Percentiles rank a stretch among this genome's conserved stretches.
Evolutionary conservation across 2,797 vertebrate species (phyloP).

Genomic region (Echeneis naucrates): DNA sequence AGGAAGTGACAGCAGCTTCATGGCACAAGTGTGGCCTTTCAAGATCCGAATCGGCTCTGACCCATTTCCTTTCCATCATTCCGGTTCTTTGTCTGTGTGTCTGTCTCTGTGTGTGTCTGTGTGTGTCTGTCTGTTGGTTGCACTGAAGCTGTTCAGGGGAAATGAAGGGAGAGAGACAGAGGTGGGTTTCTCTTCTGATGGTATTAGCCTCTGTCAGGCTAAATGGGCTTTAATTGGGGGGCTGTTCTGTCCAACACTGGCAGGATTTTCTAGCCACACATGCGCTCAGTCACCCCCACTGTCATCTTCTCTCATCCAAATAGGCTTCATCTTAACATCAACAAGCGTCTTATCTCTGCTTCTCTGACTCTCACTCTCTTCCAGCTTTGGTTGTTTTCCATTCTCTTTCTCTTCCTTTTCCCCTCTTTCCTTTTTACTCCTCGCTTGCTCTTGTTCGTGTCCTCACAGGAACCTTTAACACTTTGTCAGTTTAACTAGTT

Average conservation of each 20-base stretch:
- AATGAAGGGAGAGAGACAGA: slow-evolving; percentile 42
- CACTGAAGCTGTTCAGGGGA: slow-evolving; percentile 39
- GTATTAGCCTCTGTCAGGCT: slow-evolving; percentile 57
- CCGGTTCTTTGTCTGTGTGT: slow-evolving; percentile 50
- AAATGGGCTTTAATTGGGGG: slow-evolving; percentile 66
- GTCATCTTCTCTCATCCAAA: slow-evolving; percentile 42
- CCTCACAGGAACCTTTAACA: slow-evolving; percentile 13
- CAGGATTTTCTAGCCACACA: slow-evolving; percentile 32
- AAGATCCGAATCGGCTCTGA: slow-evolving; percentile 61
- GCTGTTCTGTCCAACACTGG: slow-evolving; percentile 54
- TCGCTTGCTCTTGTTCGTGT: slow-evolving; percentile 2
- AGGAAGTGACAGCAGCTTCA: slow-evolving; percentile 63
- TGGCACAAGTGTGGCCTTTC: slow-evolving; percentile 46
- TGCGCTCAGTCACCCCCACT: slow-evolving; percentile 8
- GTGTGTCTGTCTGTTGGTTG: slow-evolving; percentile 12
- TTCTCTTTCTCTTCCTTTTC: not conserved
- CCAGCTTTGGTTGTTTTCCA: not conserved
- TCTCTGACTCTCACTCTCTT: slow-evolving; percentile 4
- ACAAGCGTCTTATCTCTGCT: slow-evolving; percentile 29
- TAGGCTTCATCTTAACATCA: slow-evolving; percentile 41
- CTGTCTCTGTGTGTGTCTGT: slow-evolving; percentile 31
- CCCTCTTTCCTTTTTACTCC: not conserved
- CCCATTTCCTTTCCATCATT: slow-evolving; percentile 58
- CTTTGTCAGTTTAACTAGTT: slow-evolving; percentile 17
- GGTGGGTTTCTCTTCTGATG: slow-evolving; percentile 53